phyloP scores from a whole-genome alignment of 2,888 invertebrate genomes.

The Pristionchus japonicus region DNA sequence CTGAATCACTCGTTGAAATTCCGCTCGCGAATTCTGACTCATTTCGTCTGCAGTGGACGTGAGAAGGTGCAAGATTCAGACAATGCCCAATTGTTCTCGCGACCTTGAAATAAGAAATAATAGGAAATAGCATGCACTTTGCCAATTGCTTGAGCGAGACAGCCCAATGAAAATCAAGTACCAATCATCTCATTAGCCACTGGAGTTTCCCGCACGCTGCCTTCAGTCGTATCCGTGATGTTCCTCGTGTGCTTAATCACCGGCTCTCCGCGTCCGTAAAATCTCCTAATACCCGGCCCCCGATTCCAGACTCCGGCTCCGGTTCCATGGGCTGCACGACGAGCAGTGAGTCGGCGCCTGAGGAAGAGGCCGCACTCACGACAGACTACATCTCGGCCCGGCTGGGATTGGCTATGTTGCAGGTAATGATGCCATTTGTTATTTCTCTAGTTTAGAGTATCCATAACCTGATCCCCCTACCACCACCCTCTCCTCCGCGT shows the following conservation, averaged over 20 bases:
- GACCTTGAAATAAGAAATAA: too few species aligned
- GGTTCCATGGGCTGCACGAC: constrained; percentile 25
- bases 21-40: neutral
- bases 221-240: neutral
- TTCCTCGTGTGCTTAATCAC: neutral
- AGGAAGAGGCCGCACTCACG: neutral
- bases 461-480: neutral
- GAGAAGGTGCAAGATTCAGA: neutral
- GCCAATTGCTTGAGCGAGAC: too few species aligned
- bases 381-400: constrained; percentile 43
- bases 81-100: neutral
- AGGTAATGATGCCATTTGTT: neutral
- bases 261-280: neutral
- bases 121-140: too few species aligned
- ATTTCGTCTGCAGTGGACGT: neutral
- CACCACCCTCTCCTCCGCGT: neutral
- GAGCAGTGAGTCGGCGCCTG: constrained; percentile 14
- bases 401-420: constrained; percentile 45
- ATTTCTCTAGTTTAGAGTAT: too few species aligned
- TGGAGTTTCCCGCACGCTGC: neutral
- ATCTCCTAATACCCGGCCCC: neutral
- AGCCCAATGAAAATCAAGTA: neutral
- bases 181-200: neutral
- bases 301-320: too few species aligned
- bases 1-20: neutral